These are phyloP conservation scores for Zaprionus taronus DNA, from an alignment of 1,140 invertebrate species.

Conservation along the genomic window DNA sequence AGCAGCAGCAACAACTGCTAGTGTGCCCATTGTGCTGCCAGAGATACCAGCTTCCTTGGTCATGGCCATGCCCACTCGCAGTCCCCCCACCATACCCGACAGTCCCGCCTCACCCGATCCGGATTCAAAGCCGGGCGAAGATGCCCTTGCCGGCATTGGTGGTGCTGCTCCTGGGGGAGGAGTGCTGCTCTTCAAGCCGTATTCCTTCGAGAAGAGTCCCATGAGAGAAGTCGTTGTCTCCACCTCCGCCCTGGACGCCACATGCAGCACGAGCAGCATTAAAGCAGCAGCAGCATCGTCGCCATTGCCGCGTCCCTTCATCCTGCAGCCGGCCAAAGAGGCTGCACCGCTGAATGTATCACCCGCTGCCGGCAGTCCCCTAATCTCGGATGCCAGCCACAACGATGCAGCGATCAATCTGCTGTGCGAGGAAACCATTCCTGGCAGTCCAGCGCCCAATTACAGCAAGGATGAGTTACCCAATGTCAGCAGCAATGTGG, in stretches of 20 bases:
- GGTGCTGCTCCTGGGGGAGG: background rate
- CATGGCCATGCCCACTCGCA: conserved; percentile 43
- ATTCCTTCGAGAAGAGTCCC: conserved; percentile 23
- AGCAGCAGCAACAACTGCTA: conserved; percentile 14
- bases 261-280: conserved; percentile 4
- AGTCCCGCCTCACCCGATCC: conserved; percentile 46
- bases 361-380: conserved; percentile 53
- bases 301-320: conserved; percentile 37
- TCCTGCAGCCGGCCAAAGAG: conserved; percentile 55
- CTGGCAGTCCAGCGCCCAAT: conserved; percentile 92
- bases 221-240: background rate
- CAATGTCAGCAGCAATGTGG: background rate
- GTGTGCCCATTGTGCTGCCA: conserved; percentile 74
- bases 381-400: conserved; percentile 72
- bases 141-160: no score
- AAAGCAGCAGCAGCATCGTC: conserved; percentile 6
- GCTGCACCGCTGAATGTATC: conserved; percentile 32
- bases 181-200: conserved; percentile 46
- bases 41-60: conserved; percentile 79
- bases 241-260: background rate
- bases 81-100: conserved; percentile 33
- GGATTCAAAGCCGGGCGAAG: conserved; percentile 4
- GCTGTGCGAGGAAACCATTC: conserved; percentile 95
- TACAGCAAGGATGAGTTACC: conserved; percentile 83
- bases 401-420: conserved; percentile 87